phyloP scores from a whole-genome alignment of 1,140 invertebrate species.

The Bombus polaris region DNA sequence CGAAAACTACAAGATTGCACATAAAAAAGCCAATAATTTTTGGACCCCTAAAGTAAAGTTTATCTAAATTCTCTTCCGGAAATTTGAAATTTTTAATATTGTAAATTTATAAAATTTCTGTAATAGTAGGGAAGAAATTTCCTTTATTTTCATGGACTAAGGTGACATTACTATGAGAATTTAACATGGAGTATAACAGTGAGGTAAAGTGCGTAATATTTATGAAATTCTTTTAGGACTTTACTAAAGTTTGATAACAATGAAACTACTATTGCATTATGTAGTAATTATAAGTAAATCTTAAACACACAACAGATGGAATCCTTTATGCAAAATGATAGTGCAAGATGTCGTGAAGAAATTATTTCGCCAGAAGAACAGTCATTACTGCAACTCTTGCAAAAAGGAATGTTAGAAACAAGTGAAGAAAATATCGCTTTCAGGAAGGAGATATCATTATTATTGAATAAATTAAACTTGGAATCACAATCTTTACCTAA shows the following conservation, averaged over 20 bases:
- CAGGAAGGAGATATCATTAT: conserved; percentile 65
- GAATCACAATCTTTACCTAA: conserved; percentile 67
- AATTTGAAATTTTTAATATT: too few relatives aligned
- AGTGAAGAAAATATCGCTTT: conserved; percentile 70
- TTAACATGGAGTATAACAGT: too few relatives aligned
- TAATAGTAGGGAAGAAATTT: too few relatives aligned
- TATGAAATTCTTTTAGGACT: too few relatives aligned
- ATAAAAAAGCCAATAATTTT: too few relatives aligned
- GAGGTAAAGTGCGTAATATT: too few relatives aligned
- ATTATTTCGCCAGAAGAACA: conserved; percentile 25
- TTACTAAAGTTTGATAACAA: neutral
- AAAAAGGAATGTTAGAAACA: conserved; percentile 70
- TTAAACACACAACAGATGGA: conserved; percentile 12
- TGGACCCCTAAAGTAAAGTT: too few relatives aligned
- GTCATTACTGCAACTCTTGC: conserved; percentile 49
- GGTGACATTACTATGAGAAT: too few relatives aligned
- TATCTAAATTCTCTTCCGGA: too few relatives aligned
- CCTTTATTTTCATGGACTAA: too few relatives aligned
- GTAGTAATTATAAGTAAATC: conserved; percentile 3
- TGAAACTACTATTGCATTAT: neutral
- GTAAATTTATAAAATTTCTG: too few relatives aligned
- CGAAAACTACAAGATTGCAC: too few relatives aligned
- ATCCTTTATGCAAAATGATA: conserved; percentile 32
- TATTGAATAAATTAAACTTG: conserved; percentile 65
- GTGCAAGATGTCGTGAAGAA: conserved; percentile 11